Evolutionary conservation across 2,113 vertebrate species (phyloP), one percentile per base, ranked within the genome.

Genomic region (Pipra filicauda): DNA sequence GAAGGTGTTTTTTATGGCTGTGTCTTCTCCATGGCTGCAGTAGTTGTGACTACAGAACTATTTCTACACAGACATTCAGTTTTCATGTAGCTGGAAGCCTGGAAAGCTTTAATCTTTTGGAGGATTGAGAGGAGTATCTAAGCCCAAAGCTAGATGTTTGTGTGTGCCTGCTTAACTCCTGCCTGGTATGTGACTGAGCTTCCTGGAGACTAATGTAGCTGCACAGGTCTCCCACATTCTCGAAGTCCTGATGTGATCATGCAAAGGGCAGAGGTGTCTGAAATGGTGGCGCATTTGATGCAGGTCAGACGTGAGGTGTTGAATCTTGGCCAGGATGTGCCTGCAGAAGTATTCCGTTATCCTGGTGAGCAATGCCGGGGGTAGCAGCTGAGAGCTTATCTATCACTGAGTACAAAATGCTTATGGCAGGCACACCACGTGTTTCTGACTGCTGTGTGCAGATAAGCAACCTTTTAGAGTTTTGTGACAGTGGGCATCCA

Each of bases 221-320:
- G 46, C 57, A 23, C 3, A 54, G 49, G 43, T 70, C 64, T 81
- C 28, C 31, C 28, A 33, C 23, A 28, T 62, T 71, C 65, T 59
- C 64, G 28, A 72, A 75, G 51, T 67, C 52, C 39, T 71, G 28
- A 66, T 0, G 6, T 82, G 52, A 44, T 27, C 49, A 7, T n/a
- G 41, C 31, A n/a, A 72, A 79, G 26, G 33, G 17, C 24, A 59
- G 31, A 70, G 67, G 4, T 17, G 13, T 65, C 28, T 9, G 3
- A 84, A 88, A 39, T 0, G 0, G 33, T 48, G 57, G 15, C 23
- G 61, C 7, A 9, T 12, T 65, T 3, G 0, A 55, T 41, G 27
- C 33, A 72, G 70, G 85, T 54, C 61, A 55, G 61, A 69, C 0
- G 0, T 35, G 66, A 75, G 44, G 48, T 0, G 1, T 26, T 6